Evolutionary conservation across 2,888 invertebrate genomes (phyloP).

Genomic region (Adelphocoris suturalis): DNA sequence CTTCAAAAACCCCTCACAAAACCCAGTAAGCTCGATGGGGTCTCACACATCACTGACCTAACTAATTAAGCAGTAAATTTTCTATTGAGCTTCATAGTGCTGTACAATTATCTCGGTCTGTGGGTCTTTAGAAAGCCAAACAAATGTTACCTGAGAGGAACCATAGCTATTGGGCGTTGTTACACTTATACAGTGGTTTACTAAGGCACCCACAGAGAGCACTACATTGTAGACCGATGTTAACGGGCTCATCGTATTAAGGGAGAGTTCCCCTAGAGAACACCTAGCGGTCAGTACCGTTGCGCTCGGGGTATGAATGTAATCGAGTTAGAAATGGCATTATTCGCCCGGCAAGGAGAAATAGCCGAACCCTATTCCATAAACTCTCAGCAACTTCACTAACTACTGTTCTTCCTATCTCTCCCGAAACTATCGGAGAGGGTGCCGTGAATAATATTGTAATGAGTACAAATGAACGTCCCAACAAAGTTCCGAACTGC

Average conservation of each 20-base stretch:
- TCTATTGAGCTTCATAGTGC: too few species aligned
- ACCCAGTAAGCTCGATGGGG: too few species aligned
- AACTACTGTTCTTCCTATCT: conserved; percentile 42
- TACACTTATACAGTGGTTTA: too few species aligned
- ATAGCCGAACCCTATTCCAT: neutral
- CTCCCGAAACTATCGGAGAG: conserved; percentile 3
- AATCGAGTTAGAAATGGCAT: conserved; percentile 31
- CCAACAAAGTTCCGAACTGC: conserved; percentile 18
- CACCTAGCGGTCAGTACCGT: conserved; percentile 8
- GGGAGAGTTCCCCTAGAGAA: neutral
- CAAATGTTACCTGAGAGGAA: too few species aligned
- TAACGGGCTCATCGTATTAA: neutral
- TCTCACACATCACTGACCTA: too few species aligned
- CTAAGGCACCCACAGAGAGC: neutral
- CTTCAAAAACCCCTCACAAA: too few species aligned
- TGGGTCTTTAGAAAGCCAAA: too few species aligned
- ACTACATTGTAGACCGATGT: neutral
- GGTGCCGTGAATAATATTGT: conserved; percentile 36
- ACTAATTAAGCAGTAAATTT: too few species aligned
- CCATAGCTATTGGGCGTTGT: too few species aligned
- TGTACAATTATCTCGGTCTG: too few species aligned
- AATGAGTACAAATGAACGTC: conserved; percentile 27
- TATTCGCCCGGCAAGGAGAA: conserved; percentile 7
- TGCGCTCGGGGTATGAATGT: conserved; percentile 5
- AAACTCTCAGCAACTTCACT: conserved; percentile 18